phyloP scores from a whole-genome alignment of 2,888 invertebrate species.

The Latrodectus elegans region DNA sequence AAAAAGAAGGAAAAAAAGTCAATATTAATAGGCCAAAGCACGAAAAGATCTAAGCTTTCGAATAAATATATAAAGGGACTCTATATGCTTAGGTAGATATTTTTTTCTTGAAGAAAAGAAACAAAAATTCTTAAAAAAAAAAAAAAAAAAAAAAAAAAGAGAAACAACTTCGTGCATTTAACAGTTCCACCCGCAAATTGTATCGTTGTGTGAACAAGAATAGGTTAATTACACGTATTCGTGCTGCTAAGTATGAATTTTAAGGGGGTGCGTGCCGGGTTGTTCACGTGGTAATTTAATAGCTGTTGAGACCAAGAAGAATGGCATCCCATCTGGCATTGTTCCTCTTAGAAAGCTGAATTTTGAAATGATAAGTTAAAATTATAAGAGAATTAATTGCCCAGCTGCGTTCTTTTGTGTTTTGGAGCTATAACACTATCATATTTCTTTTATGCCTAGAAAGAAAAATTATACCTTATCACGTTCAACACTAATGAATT shows the following conservation, averaged over 20 bases:
- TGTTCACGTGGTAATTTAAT: constrained; percentile 1
- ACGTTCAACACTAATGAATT: too few relatives aligned
- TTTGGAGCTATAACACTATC: too few relatives aligned
- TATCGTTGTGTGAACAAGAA: constrained; percentile 1
- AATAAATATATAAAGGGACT: neutral
- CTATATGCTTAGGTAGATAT: neutral
- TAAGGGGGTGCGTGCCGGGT: neutral
- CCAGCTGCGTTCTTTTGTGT: too few relatives aligned
- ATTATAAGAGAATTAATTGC: too few relatives aligned
- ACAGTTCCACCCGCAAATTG: neutral
- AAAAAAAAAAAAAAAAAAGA: neutral
- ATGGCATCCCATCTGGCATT: too few relatives aligned
- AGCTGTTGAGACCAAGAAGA: too few relatives aligned
- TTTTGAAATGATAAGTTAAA: too few relatives aligned
- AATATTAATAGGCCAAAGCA: constrained; percentile 35
- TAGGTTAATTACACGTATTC: neutral
- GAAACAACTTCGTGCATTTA: neutral
- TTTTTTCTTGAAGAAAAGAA: neutral
- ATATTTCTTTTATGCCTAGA: too few relatives aligned
- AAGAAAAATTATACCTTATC: too few relatives aligned
- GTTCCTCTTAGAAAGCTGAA: too few relatives aligned
- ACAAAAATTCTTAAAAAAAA: neutral
- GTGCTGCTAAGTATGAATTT: neutral
- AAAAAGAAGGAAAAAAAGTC: neutral
- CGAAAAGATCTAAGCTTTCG: constrained; percentile 8